Conservation (phyloP, 2,113 vertebrate genomes). For the Poeciliopsis turrubarensis region DNA sequence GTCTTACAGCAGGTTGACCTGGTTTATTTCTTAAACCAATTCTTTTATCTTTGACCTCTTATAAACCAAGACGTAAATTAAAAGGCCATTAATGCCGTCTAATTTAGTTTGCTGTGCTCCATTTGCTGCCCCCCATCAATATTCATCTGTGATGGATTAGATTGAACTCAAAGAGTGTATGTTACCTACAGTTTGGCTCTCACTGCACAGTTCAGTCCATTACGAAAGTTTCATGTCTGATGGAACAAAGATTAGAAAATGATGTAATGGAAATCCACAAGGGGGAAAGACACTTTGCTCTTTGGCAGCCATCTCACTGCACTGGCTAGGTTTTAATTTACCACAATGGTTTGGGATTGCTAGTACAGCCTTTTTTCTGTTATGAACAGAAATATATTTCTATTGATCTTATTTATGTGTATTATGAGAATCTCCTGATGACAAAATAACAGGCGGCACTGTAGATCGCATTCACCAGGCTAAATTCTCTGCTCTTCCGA, state of each 20-base stretch:
- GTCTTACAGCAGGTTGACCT: conserved; percentile 58
- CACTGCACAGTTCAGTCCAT: conserved; percentile 42
- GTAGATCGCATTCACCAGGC: background rate
- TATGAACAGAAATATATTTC: conserved; percentile 14
- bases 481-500: conserved; percentile 7
- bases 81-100: conserved; percentile 72
- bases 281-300: background rate
- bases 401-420: background rate
- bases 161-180: conserved; percentile 22
- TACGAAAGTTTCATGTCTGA: conserved; percentile 43
- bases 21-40: conserved; percentile 62
- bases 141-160: conserved; percentile 50
- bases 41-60: conserved; percentile 74
- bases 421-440: background rate
- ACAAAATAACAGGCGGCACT: background rate
- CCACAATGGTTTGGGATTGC: background rate
- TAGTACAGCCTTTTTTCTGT: conserved; percentile 14
- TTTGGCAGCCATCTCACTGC: conserved; percentile 7
- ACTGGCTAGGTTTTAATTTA: background rate
- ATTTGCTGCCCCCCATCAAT: conserved; percentile 26
- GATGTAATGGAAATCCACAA: conserved; percentile 29
- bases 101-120: conserved; percentile 56
- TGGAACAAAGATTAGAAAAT: conserved; percentile 34
- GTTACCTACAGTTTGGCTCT: conserved; percentile 27
- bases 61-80: conserved; percentile 72